These are phyloP conservation scores for Emydoidea blandingii DNA, from an alignment of 2,797 vertebrate species.

Conservation along the genomic window DNA sequence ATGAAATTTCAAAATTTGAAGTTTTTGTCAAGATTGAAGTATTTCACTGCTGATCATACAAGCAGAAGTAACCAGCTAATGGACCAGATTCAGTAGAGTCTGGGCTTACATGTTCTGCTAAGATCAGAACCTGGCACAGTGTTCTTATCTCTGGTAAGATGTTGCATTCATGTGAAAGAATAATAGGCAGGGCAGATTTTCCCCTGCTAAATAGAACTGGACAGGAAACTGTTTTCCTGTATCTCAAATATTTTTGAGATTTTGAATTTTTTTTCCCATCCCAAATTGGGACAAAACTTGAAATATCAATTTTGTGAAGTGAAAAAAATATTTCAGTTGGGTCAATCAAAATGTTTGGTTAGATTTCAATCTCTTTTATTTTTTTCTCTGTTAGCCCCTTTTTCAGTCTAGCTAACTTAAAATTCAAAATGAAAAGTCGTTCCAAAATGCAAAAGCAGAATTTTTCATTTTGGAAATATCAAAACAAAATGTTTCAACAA, in stretches of 20 bases:
- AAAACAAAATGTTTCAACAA: neutral
- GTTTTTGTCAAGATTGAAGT: neutral
- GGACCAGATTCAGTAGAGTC: neutral
- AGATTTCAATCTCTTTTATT: neutral
- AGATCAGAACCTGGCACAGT: neutral
- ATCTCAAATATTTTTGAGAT: neutral
- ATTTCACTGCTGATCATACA: neutral
- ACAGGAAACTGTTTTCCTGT: neutral
- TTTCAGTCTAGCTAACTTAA: neutral
- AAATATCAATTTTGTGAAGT: neutral
- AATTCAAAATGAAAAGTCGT: neutral
- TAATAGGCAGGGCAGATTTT: neutral
- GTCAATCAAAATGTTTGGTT: neutral
- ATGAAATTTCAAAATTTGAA: neutral
- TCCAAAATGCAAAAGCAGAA: neutral
- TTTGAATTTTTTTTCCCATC: neutral
- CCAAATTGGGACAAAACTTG: neutral
- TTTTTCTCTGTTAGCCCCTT: neutral
- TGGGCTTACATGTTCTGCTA: rapidly evolving
- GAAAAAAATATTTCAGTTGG: neutral
- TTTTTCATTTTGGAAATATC: neutral
- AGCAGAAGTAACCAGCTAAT: rapidly evolving
- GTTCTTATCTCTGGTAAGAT: neutral
- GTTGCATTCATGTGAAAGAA: neutral
- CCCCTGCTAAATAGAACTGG: neutral